Conservation (phyloP, 2,888 invertebrate species). For the Plagodis pulveraria region DNA sequence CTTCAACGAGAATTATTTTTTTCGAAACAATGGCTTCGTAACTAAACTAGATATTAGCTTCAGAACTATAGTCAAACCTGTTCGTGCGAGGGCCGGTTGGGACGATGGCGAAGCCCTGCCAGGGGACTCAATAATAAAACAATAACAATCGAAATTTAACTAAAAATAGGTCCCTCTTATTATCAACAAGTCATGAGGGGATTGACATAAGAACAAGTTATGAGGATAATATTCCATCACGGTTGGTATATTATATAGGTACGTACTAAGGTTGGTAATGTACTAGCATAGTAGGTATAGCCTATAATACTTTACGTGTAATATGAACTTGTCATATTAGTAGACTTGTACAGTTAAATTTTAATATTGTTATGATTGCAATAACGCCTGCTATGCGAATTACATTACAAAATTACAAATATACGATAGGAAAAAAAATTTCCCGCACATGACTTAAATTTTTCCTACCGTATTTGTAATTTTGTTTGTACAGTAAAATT, state of each 20-base stretch:
- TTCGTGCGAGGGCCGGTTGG: conserved; percentile 51
- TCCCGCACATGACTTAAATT: too few species aligned
- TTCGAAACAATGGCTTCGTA: background rate
- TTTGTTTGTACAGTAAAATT: too few species aligned
- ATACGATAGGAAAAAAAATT: too few species aligned
- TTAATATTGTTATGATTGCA: too few species aligned
- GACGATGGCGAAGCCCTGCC: conserved; percentile 39
- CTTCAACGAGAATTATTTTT: background rate
- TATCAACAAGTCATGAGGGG: conserved; percentile 31
- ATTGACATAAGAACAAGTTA: conserved; percentile 23
- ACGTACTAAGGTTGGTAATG: background rate
- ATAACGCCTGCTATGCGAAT: too few species aligned
- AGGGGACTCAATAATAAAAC: conserved; percentile 46
- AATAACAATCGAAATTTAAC: conserved; percentile 56
- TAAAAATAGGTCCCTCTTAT: conserved; percentile 44
- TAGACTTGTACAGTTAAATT: background rate
- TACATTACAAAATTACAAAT: too few species aligned
- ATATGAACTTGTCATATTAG: too few species aligned
- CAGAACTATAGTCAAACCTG: conserved; percentile 67
- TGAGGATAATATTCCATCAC: conserved; percentile 11
- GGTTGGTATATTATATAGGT: background rate
- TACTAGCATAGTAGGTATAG: too few species aligned
- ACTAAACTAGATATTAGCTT: conserved; percentile 7
- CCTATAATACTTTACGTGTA: too few species aligned
- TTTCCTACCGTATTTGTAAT: too few species aligned